These are phyloP conservation scores for Saccopteryx leptura DNA, from an alignment of 2,113 vertebrate species.

Conservation along the genomic window DNA sequence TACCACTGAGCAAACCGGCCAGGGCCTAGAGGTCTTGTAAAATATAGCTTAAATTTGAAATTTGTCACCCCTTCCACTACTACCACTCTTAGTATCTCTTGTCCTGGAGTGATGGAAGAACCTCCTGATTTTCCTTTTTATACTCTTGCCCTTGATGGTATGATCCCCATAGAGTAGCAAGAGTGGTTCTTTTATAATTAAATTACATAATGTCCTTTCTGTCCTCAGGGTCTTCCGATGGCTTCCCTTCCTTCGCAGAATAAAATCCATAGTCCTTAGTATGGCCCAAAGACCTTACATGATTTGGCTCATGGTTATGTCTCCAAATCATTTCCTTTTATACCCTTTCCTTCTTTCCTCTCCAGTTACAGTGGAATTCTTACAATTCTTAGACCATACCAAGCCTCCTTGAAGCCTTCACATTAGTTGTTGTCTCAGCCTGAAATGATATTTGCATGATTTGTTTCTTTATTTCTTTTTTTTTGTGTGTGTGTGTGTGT, in stretches of 20 bases:
- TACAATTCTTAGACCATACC: background rate
- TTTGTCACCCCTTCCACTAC: background rate
- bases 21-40: constrained; percentile 34
- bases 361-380: background rate
- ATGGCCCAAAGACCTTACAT: background rate
- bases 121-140: constrained; percentile 21
- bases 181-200: background rate
- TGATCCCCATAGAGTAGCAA: background rate
- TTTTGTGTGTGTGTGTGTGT: background rate
- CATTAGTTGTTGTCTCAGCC: background rate
- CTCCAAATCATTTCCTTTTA: background rate
- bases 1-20: too few relatives aligned
- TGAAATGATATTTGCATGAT: background rate
- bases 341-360: background rate
- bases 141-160: background rate
- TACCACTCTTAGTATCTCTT: background rate
- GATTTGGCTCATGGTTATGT: background rate
- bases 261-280: constrained; percentile 1
- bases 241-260: constrained; percentile 7
- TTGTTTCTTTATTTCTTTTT: constrained; percentile 26
- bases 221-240: background rate
- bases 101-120: constrained; percentile 1
- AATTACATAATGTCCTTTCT: background rate
- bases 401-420: background rate
- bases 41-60: constrained; percentile 53